These are phyloP conservation scores for Carlito syrichta DNA, from an alignment of 2,113 vertebrate genomes.

Conservation along the genomic window DNA sequence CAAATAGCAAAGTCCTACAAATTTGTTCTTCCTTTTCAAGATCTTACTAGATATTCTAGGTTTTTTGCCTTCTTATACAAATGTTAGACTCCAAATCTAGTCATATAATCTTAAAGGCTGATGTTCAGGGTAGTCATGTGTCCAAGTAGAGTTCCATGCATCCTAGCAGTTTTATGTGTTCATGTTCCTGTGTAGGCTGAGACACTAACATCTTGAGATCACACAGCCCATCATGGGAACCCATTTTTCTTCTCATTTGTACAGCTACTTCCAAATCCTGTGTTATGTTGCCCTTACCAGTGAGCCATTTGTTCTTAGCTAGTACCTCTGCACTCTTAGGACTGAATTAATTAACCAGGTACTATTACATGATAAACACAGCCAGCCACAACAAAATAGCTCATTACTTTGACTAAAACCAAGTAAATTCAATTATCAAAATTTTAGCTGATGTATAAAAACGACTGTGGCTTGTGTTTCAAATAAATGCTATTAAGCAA, in stretches of 20 bases:
- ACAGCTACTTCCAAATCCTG: neutral
- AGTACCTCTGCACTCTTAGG: neutral
- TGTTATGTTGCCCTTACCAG: neutral
- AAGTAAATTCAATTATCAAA: neutral
- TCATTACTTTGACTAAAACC: neutral
- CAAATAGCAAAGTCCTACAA: neutral
- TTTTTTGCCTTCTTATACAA: neutral
- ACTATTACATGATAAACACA: neutral
- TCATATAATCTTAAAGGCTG: neutral
- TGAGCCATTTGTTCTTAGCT: neutral
- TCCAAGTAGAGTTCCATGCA: neutral
- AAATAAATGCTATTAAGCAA: neutral
- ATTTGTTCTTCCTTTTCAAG: slow-evolving; percentile 10
- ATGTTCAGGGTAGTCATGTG: neutral
- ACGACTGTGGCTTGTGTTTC: neutral
- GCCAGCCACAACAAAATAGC: neutral
- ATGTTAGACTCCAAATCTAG: slow-evolving; percentile 2
- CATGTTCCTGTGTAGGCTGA: neutral
- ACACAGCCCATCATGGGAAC: neutral
- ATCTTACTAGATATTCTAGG: neutral
- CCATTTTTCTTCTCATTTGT: neutral
- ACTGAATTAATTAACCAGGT: neutral
- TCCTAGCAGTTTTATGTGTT: neutral
- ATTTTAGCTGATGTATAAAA: neutral
- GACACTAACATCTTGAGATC: neutral